Evolutionary conservation across 1,140 invertebrate genomes (phyloP).

Genomic region (Achroia grisella): DNA sequence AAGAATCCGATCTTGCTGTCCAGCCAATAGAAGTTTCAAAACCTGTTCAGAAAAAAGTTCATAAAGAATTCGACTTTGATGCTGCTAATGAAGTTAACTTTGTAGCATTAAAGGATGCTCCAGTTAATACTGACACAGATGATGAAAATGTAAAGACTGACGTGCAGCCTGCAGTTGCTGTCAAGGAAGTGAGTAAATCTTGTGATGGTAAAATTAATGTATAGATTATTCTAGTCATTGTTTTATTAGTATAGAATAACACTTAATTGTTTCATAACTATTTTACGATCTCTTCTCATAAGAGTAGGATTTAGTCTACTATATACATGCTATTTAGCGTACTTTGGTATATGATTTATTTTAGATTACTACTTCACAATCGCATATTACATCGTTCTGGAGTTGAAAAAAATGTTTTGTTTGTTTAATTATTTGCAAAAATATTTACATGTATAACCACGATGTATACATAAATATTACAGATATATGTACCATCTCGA

Average conservation of each 20-base stretch:
- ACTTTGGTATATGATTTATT: no score
- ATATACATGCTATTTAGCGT: no score
- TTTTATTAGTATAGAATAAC: no score
- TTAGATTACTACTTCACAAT: no score
- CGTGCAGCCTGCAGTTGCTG: slow-evolving; percentile 29
- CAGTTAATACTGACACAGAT: slow-evolving; percentile 8
- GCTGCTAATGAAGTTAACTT: slow-evolving; percentile 40
- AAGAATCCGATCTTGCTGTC: slow-evolving; percentile 23
- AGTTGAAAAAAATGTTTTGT: no score
- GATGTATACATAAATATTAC: neutral
- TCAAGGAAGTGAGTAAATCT: slow-evolving; percentile 57
- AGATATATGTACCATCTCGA: slow-evolving; percentile 38
- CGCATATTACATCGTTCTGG: no score
- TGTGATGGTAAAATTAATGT: slow-evolving; percentile 4
- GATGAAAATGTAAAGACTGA: slow-evolving; percentile 25
- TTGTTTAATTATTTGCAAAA: no score
- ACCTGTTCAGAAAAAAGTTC: slow-evolving; percentile 25
- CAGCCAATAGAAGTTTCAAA: slow-evolving; percentile 18
- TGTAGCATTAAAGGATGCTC: slow-evolving; percentile 10
- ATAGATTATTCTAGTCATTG: no score
- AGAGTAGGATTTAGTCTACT: no score
- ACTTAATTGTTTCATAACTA: no score
- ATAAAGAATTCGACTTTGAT: slow-evolving; percentile 39
- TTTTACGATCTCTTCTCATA: no score
- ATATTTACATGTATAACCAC: no score